Conservation (phyloP, 2,888 invertebrate species). For the Pollenia griseotomentosa region DNA sequence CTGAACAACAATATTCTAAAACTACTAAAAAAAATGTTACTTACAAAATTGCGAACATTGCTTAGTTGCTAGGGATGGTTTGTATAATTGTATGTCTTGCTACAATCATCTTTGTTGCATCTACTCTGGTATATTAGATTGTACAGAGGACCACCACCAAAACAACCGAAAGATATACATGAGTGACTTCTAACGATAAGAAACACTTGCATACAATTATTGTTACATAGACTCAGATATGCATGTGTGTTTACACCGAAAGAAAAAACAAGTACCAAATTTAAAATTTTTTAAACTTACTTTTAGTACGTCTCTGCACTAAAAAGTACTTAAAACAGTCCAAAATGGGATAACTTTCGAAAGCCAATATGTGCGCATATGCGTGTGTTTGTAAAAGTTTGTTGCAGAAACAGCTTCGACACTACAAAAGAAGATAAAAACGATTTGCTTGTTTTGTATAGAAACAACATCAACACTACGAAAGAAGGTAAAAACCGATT, state of each 20-base stretch:
- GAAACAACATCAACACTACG: too few relatives aligned
- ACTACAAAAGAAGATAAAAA: too few relatives aligned
- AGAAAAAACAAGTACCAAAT: background rate
- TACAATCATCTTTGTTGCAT: conserved; percentile 59
- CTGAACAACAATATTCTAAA: background rate
- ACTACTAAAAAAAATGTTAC: too few relatives aligned
- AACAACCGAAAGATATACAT: conserved; percentile 68
- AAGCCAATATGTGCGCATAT: too few relatives aligned
- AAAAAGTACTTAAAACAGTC: too few relatives aligned
- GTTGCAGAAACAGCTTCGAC: too few relatives aligned
- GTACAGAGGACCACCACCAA: conserved; percentile 52
- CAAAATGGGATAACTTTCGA: too few relatives aligned
- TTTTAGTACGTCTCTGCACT: too few relatives aligned
- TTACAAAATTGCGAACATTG: background rate
- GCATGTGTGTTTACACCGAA: background rate
- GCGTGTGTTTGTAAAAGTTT: too few relatives aligned
- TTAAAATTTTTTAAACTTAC: too few relatives aligned
- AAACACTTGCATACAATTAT: conserved; percentile 62
- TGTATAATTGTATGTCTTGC: conserved; percentile 56
- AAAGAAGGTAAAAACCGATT: too few relatives aligned
- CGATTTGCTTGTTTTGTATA: too few relatives aligned
- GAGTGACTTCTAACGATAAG: conserved; percentile 71
- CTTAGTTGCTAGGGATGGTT: background rate
- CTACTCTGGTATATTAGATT: conserved; percentile 6
- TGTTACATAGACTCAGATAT: background rate